Percentiles rank a stretch among this genome's conserved stretches.
Evolutionary conservation across 1,140 invertebrate species (phyloP).

Genomic region (Stegodyphus dumicola): DNA sequence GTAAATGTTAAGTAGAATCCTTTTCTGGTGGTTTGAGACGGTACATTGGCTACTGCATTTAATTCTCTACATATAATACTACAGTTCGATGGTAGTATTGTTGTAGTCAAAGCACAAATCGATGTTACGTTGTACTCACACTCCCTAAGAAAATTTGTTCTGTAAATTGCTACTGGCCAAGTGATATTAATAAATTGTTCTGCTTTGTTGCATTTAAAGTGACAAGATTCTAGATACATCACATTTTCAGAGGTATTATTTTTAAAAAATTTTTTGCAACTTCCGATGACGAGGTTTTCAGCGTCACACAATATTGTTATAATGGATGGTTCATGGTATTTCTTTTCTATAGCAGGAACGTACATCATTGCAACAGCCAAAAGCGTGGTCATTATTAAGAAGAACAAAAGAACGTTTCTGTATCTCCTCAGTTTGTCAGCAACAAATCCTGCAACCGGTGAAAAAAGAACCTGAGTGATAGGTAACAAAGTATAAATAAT

Average conservation of each 20-base stretch:
- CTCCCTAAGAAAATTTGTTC: background rate
- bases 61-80: conserved; percentile 8
- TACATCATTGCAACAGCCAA: conserved; percentile 76
- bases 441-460: conserved; percentile 80
- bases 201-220: too few relatives aligned
- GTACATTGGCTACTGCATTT: too few relatives aligned
- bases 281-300: background rate
- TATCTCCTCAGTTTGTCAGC: conserved; percentile 85
- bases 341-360: conserved; percentile 66
- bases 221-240: background rate
- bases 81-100: background rate
- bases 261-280: too few relatives aligned
- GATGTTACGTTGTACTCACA: background rate
- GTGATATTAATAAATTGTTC: background rate
- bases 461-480: conserved; percentile 81
- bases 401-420: conserved; percentile 75
- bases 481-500: conserved; percentile 87
- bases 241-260: background rate
- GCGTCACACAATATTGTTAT: background rate
- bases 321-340: too few relatives aligned
- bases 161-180: background rate
- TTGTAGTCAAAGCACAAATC: background rate
- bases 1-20: background rate
- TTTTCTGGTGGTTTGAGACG: background rate
- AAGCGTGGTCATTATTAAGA: conserved; percentile 76